Evolutionary conservation across 2,888 invertebrate genomes (phyloP), one percentile per base, ranked within the genome.

Genomic region (Drosophila melanosoma): DNA sequence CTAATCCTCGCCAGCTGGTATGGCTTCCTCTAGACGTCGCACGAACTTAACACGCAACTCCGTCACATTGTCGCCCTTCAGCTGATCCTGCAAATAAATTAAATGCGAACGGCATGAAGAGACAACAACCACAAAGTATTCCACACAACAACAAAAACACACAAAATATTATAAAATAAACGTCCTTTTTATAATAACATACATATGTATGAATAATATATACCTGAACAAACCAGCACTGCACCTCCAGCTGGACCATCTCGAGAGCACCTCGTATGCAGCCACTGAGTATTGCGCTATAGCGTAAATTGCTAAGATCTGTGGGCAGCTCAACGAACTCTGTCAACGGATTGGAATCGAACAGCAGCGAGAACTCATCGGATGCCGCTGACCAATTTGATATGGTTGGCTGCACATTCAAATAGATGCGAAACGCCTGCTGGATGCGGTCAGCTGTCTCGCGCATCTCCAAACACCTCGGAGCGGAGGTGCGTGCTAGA

Each of bases 241-340:
- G 96, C 8, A 99, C 97, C 93, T 99, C 99, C 92, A 99, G 95
- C 92, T 99, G 99, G 48, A 99, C 99, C 98, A 99, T 99, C 95
- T 99, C 99, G 87, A 99, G 94, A 11, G 99, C 99, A 23, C 99
- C 99, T 74, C 99, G 95, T 65, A 98, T 95, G 36, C 96, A 95
- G 0, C 99, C 99, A 72, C 98, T 97, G 57, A 99, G 95, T 71
- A 99, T 95, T 82, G 97, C 97, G 81, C 98, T 98, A 93, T 99
- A 99, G 91, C 97, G 97, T 20, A 99, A 94, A 76, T 96, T 95
- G 73, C 95, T 95, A 86, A 96, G 95, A 89, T 96, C 95, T 77
- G 97, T 96, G 1, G 99, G 99, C 91, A 99, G 94, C 93, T 99
- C 99, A 0, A 99, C 99, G 94, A 99, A 98, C 93, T 99, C 99